A percentile compares a stretch with the other conserved stretches of the same genome.
Evolutionary conservation across 2,113 vertebrate species (phyloP).

Genomic region (Suncus etruscus): DNA sequence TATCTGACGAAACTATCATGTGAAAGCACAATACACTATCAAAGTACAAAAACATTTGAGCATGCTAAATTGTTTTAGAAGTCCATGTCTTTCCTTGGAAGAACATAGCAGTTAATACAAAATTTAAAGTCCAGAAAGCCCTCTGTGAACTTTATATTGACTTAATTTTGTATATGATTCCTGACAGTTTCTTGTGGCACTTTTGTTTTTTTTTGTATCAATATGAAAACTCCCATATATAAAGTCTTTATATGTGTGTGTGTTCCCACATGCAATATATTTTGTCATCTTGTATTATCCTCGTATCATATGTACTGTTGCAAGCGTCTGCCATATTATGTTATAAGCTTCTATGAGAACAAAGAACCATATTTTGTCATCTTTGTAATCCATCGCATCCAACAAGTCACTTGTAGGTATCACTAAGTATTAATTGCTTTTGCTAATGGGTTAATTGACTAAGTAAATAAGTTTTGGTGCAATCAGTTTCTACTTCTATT

Average conservation of each 20-base stretch:
- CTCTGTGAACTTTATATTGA: conserved; percentile 46
- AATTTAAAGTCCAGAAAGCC: conserved; percentile 47
- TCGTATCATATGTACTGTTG: not conserved
- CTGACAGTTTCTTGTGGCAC: conserved; percentile 30
- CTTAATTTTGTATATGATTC: conserved; percentile 24
- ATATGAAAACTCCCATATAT: conserved; percentile 53
- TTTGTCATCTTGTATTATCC: not conserved
- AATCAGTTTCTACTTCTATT: conserved; percentile 29
- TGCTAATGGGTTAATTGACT: not conserved
- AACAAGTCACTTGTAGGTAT: not conserved
- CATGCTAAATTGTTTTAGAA: conserved; percentile 34
- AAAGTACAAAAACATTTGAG: conserved; percentile 28
- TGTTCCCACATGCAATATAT: not conserved
- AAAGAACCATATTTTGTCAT: conserved; percentile 26
- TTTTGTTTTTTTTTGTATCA: conserved; percentile 49
- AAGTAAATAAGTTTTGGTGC: conserved; percentile 26
- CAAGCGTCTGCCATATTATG: not conserved
- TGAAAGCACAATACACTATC: conserved; percentile 42
- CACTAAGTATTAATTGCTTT: not conserved
- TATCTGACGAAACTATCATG: conserved; percentile 34
- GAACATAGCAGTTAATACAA: not conserved
- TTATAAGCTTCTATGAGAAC: conserved; percentile 15
- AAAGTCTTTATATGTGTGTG: conserved; percentile 1
- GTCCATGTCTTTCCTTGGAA: conserved; percentile 31
- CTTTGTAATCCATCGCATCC: not conserved